Conservation (phyloP, 1,140 invertebrate species). For the Oryctes rhinoceros region DNA sequence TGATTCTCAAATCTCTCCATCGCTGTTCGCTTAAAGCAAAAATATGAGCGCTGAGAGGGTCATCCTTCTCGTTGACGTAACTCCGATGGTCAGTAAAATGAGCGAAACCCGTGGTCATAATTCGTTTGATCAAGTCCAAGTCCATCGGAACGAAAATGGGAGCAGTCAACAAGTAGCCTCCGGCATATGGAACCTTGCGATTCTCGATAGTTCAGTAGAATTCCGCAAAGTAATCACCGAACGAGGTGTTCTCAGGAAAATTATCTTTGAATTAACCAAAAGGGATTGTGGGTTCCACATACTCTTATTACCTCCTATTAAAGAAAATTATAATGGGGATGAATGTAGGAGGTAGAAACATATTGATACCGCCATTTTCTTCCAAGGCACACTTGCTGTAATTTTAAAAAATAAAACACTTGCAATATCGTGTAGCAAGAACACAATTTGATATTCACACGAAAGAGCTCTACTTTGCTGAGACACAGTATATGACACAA, state of each 20-base stretch:
- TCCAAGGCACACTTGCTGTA: no score
- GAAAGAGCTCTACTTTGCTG: no score
- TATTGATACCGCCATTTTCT: no score
- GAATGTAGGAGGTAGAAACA: not conserved
- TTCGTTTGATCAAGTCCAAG: constrained; percentile 43
- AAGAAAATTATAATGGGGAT: not conserved
- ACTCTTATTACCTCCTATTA: constrained; percentile 26
- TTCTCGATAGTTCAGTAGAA: constrained; percentile 48
- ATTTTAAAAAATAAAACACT: no score
- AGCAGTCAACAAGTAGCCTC: constrained; percentile 40
- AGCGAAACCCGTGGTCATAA: constrained; percentile 43
- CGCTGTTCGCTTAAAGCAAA: constrained; percentile 59
- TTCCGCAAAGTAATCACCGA: constrained; percentile 54
- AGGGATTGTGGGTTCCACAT: constrained; percentile 33
- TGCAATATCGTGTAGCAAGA: no score
- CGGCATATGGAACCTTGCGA: constrained; percentile 35
- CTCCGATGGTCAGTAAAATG: constrained; percentile 41
- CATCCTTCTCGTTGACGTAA: constrained; percentile 44
- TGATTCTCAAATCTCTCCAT: constrained; percentile 57
- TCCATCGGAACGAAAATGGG: constrained; percentile 42
- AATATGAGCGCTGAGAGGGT: constrained; percentile 55
- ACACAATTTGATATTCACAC: no score
- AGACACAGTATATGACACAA: no score
- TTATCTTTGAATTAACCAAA: constrained; percentile 44
- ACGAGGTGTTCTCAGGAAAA: constrained; percentile 51